These are phyloP conservation scores for Sebastes hubbsi DNA, from an alignment of 2,797 vertebrate genomes.

Conservation along the genomic window DNA sequence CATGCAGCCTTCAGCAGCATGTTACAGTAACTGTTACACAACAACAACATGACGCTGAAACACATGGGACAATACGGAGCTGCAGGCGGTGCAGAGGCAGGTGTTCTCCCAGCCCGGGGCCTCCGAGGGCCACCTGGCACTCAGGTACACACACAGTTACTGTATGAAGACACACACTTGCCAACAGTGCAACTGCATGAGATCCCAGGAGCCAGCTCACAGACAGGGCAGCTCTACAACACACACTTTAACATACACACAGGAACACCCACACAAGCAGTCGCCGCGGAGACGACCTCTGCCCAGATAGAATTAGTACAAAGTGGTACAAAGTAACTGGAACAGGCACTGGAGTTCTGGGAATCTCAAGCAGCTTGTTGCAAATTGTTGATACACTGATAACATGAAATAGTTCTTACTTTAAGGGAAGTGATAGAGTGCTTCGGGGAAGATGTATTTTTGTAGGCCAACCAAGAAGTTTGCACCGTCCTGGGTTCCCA, in stretches of 20 bases:
- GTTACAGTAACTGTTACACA: slow-evolving; percentile 63
- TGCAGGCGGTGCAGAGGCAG: slow-evolving; percentile 66
- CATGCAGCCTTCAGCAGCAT: background rate
- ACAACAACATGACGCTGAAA: slow-evolving; percentile 61
- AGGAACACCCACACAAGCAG: slow-evolving; percentile 10
- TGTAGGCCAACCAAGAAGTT: too few relatives aligned
- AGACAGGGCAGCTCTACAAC: slow-evolving; percentile 57
- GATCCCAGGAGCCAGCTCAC: slow-evolving; percentile 65
- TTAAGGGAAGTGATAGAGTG: background rate
- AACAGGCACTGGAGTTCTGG: slow-evolving; percentile 28
- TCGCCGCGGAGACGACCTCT: slow-evolving; percentile 16
- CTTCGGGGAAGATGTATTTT: background rate
- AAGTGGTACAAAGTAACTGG: slow-evolving; percentile 46
- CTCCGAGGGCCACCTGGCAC: slow-evolving; percentile 66
- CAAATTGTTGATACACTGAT: background rate
- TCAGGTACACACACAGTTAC: slow-evolving; percentile 17
- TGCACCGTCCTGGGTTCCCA: too few relatives aligned
- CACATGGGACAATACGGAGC: slow-evolving; percentile 53
- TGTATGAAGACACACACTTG: slow-evolving; percentile 14
- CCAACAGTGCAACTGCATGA: slow-evolving; percentile 14
- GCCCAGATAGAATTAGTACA: slow-evolving; percentile 20
- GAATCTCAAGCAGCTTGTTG: slow-evolving; percentile 12
- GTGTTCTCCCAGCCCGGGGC: slow-evolving; percentile 66
- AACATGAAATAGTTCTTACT: background rate
- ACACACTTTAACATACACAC: slow-evolving; percentile 18